Base-by-base conservation (phyloP, 2,797 vertebrate genomes). In the Alosa sapidissima region DNA sequence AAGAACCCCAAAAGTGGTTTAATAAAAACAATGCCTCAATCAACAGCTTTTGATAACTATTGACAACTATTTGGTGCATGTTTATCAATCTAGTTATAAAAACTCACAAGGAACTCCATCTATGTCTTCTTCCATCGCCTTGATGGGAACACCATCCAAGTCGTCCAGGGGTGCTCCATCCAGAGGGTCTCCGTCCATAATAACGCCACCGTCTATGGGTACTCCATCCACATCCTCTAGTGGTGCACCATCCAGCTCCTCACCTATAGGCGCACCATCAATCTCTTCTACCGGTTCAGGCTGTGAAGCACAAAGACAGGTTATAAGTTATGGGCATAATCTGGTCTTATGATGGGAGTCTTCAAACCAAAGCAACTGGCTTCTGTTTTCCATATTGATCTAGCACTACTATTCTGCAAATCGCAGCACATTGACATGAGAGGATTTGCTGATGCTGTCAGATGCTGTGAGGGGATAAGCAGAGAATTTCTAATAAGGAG, bases 61-160 rank as follows among this genome's bases (percentile, higher is more conserved):
- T 41, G 33, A 86, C n/a, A 54, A 33, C 21, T 55, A 41, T 55
- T 55, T 13, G 47, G 28, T 45, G 24, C 5, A 58, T 10, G 8
- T 41, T 60, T 28, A 28, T 21, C 8, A 2, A 16, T 19, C 21
- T 19, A 13, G 13, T 6, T 24, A 62, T 11, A 11, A 5, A 3
- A 45, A 94, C 98, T 88, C 94, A 99, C 98, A 94, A 85, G 98
- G 98, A 91, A 99, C 93, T 85, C 98, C 98, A 91, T 99, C 98
- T 24, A 99, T 94, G 91, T 99, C 98, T 10, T 99, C 98, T 90
- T 99, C 98, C 85, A 97, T 90, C 0, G 94, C 93, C 88, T 97
- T 98, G 90, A 99, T 99, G 49, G 98, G 98, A 87, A 99, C 93
- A 72, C 98, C 98, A 83, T 99, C 98, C 1, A 99, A 93, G 88